A percentile compares a stretch with the other conserved stretches of the same genome.
phyloP scores from a whole-genome alignment of 2,113 vertebrate species.

The Amblyopsis rosae region DNA sequence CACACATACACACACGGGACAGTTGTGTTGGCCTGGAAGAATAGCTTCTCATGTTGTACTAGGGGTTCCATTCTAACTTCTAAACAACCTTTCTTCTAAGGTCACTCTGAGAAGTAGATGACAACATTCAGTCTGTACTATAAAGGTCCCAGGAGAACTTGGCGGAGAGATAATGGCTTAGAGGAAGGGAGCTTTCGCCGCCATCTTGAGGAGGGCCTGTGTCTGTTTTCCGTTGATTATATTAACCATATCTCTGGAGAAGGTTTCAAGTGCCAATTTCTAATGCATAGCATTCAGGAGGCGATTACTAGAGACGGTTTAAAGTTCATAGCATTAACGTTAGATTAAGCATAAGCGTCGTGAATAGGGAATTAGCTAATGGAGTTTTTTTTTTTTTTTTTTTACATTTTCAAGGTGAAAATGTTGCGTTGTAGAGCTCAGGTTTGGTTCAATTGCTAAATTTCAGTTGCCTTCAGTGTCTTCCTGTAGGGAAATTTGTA shows the following conservation, averaged over 20 bases:
- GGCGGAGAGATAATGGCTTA: neutral
- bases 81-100: neutral
- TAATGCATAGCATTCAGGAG: slow-evolving; percentile 18
- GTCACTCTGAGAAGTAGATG: slow-evolving; percentile 5
- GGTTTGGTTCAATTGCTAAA: slow-evolving; percentile 3
- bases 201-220: slow-evolving; percentile 1
- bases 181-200: neutral
- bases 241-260: slow-evolving; percentile 14
- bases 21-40: neutral
- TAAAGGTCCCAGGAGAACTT: neutral
- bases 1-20: neutral
- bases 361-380: neutral
- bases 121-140: slow-evolving; percentile 13
- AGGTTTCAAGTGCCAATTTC: slow-evolving; percentile 60
- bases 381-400: slow-evolving; percentile 28
- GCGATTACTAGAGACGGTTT: neutral
- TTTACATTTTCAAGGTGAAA: neutral
- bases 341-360: neutral
- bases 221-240: slow-evolving; percentile 12
- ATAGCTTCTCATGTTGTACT: slow-evolving; percentile 20
- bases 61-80: slow-evolving; percentile 1
- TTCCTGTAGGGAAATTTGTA: slow-evolving; percentile 5
- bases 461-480: slow-evolving; percentile 60
- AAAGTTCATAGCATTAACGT: neutral
- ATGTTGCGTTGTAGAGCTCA: neutral